Evolutionary conservation across 2,888 invertebrate species (phyloP).

Genomic region (Dysmachus trigonus): DNA sequence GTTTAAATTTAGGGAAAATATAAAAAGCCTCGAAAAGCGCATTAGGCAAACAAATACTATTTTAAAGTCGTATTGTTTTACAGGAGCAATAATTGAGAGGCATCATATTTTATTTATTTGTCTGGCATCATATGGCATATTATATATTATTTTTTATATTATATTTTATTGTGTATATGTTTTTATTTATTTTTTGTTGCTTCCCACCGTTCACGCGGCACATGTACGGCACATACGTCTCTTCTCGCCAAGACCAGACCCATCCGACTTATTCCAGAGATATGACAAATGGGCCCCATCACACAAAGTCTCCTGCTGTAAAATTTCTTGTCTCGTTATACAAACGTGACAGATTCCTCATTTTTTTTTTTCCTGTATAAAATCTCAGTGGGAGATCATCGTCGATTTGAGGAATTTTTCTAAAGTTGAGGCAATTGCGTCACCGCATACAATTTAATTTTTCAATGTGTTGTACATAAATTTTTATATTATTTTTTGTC

Average conservation of each 20-base stretch:
- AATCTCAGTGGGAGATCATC: slow-evolving; percentile 27
- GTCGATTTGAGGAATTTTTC: background rate
- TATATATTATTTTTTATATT: background rate
- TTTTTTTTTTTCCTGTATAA: background rate
- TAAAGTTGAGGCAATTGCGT: background rate
- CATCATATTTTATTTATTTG: background rate
- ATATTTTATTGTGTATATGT: background rate
- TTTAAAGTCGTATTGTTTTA: background rate
- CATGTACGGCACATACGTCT: background rate
- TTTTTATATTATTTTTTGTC: too few species aligned
- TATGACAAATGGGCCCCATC: slow-evolving; percentile 24
- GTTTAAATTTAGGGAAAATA: background rate
- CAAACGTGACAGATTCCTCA: slow-evolving; percentile 29
- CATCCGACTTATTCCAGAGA: background rate
- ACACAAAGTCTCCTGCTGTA: slow-evolving; percentile 24
- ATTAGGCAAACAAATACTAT: background rate
- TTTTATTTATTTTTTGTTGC: background rate
- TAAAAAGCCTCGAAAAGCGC: background rate
- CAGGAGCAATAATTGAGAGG: background rate
- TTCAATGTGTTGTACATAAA: background rate
- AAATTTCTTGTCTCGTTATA: background rate
- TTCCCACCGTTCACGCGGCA: background rate
- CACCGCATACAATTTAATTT: background rate
- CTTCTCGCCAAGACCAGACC: background rate
- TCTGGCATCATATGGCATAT: background rate